phyloP scores from a whole-genome alignment of 2,113 vertebrate genomes.

The Lampris megalopsis region DNA sequence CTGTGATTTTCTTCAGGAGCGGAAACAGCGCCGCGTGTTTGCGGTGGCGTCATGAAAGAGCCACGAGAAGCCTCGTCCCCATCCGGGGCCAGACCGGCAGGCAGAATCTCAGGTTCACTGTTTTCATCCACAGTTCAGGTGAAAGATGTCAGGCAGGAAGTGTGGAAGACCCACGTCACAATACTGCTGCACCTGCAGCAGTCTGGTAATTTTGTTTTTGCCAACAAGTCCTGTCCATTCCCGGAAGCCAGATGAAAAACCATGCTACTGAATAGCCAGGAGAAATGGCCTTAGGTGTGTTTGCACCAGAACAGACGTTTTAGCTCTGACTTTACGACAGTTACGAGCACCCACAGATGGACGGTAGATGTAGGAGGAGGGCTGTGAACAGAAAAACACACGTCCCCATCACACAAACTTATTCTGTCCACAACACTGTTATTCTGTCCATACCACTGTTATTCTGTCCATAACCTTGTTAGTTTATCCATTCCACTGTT shows the following conservation, averaged over 20 bases:
- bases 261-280: background rate
- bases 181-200: slow-evolving; percentile 51
- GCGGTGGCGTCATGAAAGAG: slow-evolving; percentile 73
- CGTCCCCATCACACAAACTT: no score
- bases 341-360: no score
- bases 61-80: slow-evolving; percentile 65
- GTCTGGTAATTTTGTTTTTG: slow-evolving; percentile 58
- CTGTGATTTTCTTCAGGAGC: slow-evolving; percentile 79
- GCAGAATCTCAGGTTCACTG: slow-evolving; percentile 52
- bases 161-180: slow-evolving; percentile 64
- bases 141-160: slow-evolving; percentile 70
- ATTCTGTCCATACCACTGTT: no score
- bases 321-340: no score
- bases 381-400: no score
- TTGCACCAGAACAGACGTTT: no score
- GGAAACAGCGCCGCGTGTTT: slow-evolving; percentile 71
- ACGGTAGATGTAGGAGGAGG: no score
- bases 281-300: slow-evolving; percentile 2
- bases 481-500: no score
- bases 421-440: no score
- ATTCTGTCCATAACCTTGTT: no score
- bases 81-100: slow-evolving; percentile 65
- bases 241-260: slow-evolving; percentile 48
- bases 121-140: slow-evolving; percentile 60
- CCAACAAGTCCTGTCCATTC: slow-evolving; percentile 54